Evolutionary conservation across 2,113 vertebrate genomes (phyloP).

Genomic region (Mugil cephalus): DNA sequence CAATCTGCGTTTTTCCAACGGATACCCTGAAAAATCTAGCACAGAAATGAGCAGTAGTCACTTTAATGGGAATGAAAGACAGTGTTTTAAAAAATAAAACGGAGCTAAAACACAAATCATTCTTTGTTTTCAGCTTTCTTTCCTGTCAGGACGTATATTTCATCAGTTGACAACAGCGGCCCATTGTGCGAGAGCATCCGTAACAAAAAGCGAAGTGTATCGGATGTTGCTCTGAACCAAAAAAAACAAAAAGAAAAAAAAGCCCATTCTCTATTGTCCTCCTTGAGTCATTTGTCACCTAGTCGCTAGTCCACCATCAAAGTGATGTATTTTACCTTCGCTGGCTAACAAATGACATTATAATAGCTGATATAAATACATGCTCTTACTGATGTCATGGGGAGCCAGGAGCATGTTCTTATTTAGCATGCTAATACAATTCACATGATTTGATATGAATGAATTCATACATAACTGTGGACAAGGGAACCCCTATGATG

Average conservation of each 20-base stretch:
- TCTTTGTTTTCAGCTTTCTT: constrained; percentile 19
- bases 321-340: constrained; percentile 23
- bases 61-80: not conserved
- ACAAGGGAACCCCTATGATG: constrained; percentile 26
- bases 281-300: constrained; percentile 8
- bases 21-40: constrained; percentile 11
- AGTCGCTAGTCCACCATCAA: not conserved
- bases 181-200: constrained; percentile 16
- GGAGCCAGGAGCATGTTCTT: constrained; percentile 25
- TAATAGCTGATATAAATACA: constrained; percentile 65
- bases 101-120: not conserved
- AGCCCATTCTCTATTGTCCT: constrained; percentile 28
- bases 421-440: constrained; percentile 53
- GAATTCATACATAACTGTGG: constrained; percentile 37
- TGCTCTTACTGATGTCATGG: constrained; percentile 34
- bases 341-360: constrained; percentile 30
- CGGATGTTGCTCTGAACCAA: constrained; percentile 15
- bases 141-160: not conserved
- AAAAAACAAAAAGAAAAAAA: constrained; percentile 14
- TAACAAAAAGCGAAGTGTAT: not conserved
- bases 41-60: not conserved
- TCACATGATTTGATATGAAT: constrained; percentile 42
- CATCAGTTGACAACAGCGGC: constrained; percentile 7
- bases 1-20: too few relatives aligned
- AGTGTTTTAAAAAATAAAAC: not conserved